Evolutionary conservation across 2,797 vertebrate genomes (phyloP), one percentile per base, ranked within the genome.

Genomic region (Staurois parvus): DNA sequence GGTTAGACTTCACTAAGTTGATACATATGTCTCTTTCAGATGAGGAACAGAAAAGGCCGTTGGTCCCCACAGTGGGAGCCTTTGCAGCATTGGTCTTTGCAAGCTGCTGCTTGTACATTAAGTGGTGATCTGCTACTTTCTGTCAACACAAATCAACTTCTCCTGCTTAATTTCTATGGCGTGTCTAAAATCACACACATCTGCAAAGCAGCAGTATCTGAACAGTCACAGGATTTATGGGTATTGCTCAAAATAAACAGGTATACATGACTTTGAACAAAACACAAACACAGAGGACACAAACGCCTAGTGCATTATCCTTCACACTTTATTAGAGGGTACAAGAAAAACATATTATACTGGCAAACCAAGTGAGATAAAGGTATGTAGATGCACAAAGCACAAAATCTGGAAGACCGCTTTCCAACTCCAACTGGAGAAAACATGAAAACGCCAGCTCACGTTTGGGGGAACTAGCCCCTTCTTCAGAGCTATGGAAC

Each of bases 81-180:
- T 29, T 24, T 24, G 79, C 24, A 28, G 29, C 30, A 69, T 21
- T 76, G 19, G 62, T 30, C 62, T 69, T 84, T 26, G 29, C 29
- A 52, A 56, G 62, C 81, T 68, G 24, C 19, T 11, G 21, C 62
- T 56, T 76, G 1, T 15, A 69, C 30, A 68, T 70, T 37, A 76
- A 59, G 64, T 56, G 64, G 12, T 59, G 68, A 19, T 24, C 15
- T 68, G 67, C 17, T 70, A 76, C 67, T 76, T 76, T 70, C 32
- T 42, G 37, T 77, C 45, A 78, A 59, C 45, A 77, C 69, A 84
- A 70, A 84, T 77, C 66, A 69, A 56, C 24, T 84, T 42, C 42
- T 56, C 40, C 64, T 34, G 66, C 64, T 42, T 77, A 68, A 62
- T 40, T 77, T 70, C 15, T 59, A 77, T 59, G 13, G 48, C 4